phyloP scores from a whole-genome alignment of 2,888 invertebrate genomes.

The Mechanitis messenoides region DNA sequence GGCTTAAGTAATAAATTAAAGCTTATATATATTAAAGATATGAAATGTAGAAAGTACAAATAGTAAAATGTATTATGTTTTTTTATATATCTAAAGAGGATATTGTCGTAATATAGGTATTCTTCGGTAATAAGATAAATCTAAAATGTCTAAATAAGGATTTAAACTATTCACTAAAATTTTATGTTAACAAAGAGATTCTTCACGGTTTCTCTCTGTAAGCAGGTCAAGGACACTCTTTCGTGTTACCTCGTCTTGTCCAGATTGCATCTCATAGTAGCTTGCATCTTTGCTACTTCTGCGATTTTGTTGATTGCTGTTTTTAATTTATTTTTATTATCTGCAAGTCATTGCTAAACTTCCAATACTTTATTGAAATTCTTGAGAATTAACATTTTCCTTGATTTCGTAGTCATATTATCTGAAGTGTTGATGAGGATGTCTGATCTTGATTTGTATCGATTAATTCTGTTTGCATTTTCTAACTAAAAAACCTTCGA shows the following conservation, averaged over 20 bases:
- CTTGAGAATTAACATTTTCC: neutral
- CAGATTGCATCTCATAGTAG: slow-evolving; percentile 28
- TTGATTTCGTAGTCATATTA: neutral
- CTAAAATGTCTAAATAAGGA: slow-evolving; percentile 4
- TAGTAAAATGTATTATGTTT: neutral
- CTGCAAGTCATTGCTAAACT: neutral
- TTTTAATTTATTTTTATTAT: neutral
- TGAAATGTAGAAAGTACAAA: slow-evolving; percentile 17
- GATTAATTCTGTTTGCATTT: slow-evolving; percentile 56
- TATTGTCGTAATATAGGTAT: neutral
- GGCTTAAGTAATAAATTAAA: neutral
- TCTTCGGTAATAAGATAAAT: neutral
- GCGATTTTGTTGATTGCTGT: neutral
- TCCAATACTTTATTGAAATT: neutral
- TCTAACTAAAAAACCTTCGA: slow-evolving; percentile 49
- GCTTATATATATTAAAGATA: neutral
- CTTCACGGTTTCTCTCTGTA: slow-evolving; percentile 61
- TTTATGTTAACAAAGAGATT: slow-evolving; percentile 36
- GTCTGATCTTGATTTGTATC: slow-evolving; percentile 35
- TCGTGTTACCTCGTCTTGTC: slow-evolving; percentile 40
- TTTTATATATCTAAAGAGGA: neutral
- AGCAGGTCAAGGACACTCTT: slow-evolving; percentile 60
- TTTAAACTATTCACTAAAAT: slow-evolving; percentile 33
- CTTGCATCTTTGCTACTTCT: slow-evolving; percentile 2
- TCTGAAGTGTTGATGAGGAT: slow-evolving; percentile 24